Conservation (phyloP, 2,888 invertebrate genomes). For the Spilarctia lutea region DNA sequence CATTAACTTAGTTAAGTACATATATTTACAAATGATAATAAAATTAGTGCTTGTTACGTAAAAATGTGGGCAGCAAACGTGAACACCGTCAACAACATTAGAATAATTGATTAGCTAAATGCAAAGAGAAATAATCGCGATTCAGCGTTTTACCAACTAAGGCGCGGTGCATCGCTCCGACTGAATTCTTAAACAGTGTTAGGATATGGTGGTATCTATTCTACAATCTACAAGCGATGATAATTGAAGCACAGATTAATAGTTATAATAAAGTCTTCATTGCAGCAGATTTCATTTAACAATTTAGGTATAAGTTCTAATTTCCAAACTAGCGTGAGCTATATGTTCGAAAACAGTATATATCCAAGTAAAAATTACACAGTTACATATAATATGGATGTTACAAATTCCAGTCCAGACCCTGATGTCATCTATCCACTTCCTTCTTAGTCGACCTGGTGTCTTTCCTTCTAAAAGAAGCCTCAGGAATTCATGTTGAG, state of each 20-base stretch:
- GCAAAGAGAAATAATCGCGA: conserved; percentile 84
- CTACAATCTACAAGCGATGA: not conserved
- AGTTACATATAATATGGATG: too few species aligned
- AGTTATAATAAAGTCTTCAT: too few species aligned
- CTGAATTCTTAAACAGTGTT: conserved; percentile 12
- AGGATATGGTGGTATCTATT: not conserved
- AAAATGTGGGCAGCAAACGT: conserved; percentile 64
- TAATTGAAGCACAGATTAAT: not conserved
- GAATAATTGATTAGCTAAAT: conserved; percentile 86
- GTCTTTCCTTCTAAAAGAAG: too few species aligned
- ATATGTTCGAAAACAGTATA: too few species aligned
- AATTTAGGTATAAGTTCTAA: too few species aligned
- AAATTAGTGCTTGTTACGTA: conserved; percentile 56
- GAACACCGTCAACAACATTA: conserved; percentile 81
- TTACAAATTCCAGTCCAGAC: too few species aligned
- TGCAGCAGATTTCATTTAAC: too few species aligned
- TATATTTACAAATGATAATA: conserved; percentile 40
- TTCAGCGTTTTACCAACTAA: conserved; percentile 80
- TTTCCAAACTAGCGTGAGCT: too few species aligned
- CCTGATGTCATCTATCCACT: too few species aligned
- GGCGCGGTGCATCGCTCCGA: conserved; percentile 49
- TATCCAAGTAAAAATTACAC: too few species aligned
- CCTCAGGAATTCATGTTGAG: too few species aligned
- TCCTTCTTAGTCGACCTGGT: too few species aligned
- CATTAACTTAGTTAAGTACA: not conserved